Conservation (phyloP, 2,888 invertebrate genomes). For the Argynnis bischoffii region DNA sequence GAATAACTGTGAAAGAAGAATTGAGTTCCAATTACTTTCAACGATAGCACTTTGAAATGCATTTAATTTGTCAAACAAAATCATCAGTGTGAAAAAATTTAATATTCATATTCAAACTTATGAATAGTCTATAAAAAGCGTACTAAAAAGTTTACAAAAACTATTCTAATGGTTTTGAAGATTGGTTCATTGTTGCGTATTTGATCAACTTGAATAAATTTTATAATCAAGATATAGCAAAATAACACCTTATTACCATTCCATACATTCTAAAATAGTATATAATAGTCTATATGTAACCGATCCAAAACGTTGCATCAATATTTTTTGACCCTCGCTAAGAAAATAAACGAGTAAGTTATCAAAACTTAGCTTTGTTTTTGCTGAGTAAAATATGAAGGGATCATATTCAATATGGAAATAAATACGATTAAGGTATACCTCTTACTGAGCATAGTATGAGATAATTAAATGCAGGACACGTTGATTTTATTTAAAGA, state of each 20-base stretch:
- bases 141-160: conserved; percentile 14
- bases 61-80: background rate
- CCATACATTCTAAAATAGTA: background rate
- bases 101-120: conserved; percentile 1
- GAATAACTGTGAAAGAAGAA: too few relatives aligned
- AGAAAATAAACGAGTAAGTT: conserved; percentile 16
- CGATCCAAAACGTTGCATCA: background rate
- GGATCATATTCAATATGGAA: conserved; percentile 12
- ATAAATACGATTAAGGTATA: background rate
- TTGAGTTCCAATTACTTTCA: background rate
- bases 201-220: background rate
- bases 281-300: background rate
- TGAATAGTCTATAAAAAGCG: conserved; percentile 1
- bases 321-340: conserved; percentile 5
- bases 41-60: background rate
- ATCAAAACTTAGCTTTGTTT: conserved; percentile 8
- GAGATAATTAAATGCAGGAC: background rate
- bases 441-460: background rate
- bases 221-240: background rate
- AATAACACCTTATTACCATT: background rate
- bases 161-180: conserved; percentile 9
- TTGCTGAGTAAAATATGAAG: conserved; percentile 4
- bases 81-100: conserved; percentile 3
- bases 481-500: background rate
- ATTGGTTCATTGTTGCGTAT: conserved; percentile 3